These are phyloP conservation scores for Rotaria sp. DNA, from an alignment of 2,888 invertebrate species.

Conservation along the genomic window DNA sequence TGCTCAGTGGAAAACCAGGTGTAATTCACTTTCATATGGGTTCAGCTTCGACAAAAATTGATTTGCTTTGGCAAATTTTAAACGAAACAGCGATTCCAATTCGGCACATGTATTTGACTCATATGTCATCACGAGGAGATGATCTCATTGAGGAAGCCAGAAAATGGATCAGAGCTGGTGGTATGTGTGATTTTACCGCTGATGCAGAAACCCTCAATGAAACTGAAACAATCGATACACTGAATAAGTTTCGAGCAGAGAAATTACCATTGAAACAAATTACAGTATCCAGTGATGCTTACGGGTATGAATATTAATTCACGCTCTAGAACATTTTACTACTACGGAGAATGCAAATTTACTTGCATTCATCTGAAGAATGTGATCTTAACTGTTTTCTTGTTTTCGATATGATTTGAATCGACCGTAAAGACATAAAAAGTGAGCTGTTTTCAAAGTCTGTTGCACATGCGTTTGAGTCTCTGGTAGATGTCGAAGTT, in stretches of 20 bases:
- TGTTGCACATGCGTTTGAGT: too few relatives aligned
- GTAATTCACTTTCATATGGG: conserved; percentile 22
- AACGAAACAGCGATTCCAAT: conserved; percentile 11
- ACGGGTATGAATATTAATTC: neutral
- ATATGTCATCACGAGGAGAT: conserved; percentile 12
- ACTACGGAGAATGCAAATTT: too few relatives aligned
- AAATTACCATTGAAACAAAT: neutral
- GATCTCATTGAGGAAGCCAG: neutral
- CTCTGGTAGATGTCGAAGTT: too few relatives aligned
- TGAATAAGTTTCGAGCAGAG: neutral
- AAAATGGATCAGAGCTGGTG: neutral
- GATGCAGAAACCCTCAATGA: neutral
- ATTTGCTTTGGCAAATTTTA: conserved; percentile 23
- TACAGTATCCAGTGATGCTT: neutral
- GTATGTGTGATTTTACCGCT: conserved; percentile 12
- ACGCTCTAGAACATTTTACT: too few relatives aligned
- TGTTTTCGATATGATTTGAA: too few relatives aligned
- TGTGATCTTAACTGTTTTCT: too few relatives aligned
- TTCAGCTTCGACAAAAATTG: neutral
- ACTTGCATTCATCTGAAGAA: too few relatives aligned
- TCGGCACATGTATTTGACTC: conserved; percentile 1
- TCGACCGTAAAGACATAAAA: too few relatives aligned
- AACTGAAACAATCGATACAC: neutral
- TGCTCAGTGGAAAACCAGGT: conserved; percentile 12
- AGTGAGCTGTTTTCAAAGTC: too few relatives aligned